Conservation (phyloP, 1,140 invertebrate genomes). For the Prorops nasuta region DNA sequence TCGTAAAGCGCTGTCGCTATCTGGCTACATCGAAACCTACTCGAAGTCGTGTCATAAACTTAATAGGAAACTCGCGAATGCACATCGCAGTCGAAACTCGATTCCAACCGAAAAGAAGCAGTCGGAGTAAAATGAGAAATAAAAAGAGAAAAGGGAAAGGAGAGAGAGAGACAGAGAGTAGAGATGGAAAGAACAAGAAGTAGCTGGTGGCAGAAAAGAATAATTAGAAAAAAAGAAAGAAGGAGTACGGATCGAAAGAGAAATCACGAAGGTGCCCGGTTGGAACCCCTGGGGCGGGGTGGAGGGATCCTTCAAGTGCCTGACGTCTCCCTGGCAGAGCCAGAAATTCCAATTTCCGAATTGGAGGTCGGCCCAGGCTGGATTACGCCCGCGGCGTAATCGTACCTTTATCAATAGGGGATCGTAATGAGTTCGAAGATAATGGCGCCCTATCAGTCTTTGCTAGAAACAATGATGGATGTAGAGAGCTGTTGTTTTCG, state of each 20-base stretch:
- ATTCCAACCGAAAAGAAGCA: slow-evolving; percentile 22
- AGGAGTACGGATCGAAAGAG: slow-evolving; percentile 3
- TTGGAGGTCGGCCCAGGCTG: slow-evolving; percentile 21
- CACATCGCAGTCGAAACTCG: slow-evolving; percentile 21
- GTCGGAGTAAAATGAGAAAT: slow-evolving; percentile 13
- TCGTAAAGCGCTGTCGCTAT: slow-evolving; percentile 20
- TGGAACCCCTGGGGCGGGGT: slow-evolving; percentile 14
- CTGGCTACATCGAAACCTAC: slow-evolving; percentile 22
- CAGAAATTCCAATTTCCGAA: slow-evolving; percentile 54
- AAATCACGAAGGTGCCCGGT: slow-evolving; percentile 22
- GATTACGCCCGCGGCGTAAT: slow-evolving; percentile 45
- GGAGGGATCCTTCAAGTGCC: slow-evolving; percentile 39
- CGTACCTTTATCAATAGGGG: slow-evolving; percentile 55
- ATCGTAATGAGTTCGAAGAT: slow-evolving; percentile 57
- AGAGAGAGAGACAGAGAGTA: not conserved
- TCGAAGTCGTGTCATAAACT: slow-evolving; percentile 24
- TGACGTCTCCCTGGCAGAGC: slow-evolving; percentile 39
- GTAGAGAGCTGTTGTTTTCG: slow-evolving; percentile 45
- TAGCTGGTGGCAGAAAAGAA: not conserved
- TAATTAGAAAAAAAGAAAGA: slow-evolving; percentile 9
- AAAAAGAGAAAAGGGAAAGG: not conserved
- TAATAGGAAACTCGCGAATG: slow-evolving; percentile 16
- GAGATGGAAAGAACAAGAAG: not conserved
- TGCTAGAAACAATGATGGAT: slow-evolving; percentile 54
- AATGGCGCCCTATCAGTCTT: slow-evolving; percentile 54